A percentile compares a stretch with the other conserved stretches of the same genome.
Conservation (phyloP, 2,797 vertebrate genomes). For the Anabas testudineus region DNA sequence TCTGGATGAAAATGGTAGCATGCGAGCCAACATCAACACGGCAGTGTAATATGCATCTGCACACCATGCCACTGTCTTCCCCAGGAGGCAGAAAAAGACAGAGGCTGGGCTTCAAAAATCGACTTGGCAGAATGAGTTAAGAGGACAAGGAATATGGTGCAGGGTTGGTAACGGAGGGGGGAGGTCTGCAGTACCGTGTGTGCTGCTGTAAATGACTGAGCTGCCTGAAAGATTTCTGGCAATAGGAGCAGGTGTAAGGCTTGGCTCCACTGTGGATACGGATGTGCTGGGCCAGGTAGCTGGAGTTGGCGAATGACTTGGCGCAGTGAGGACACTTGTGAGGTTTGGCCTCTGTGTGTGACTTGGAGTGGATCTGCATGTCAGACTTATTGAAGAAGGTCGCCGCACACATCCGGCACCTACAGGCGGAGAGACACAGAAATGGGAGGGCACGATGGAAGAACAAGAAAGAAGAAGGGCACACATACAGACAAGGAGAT, state of each 20-base stretch:
- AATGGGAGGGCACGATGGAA: slow-evolving; percentile 77
- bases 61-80: slow-evolving; percentile 54
- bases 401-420: slow-evolving; percentile 99
- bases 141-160: slow-evolving; percentile 52
- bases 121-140: slow-evolving; percentile 61
- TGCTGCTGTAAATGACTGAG: slow-evolving; percentile 99
- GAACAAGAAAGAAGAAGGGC: slow-evolving; percentile 58
- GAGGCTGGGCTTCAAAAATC: slow-evolving; percentile 51
- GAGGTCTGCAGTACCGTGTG: slow-evolving; percentile 94
- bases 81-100: slow-evolving; percentile 38
- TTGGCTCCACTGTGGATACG: slow-evolving; percentile 99
- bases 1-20: slow-evolving; percentile 53
- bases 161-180: slow-evolving; percentile 27
- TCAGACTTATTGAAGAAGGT: slow-evolving; percentile 99
- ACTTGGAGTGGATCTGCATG: slow-evolving; percentile 99
- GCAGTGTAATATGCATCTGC: slow-evolving; percentile 54
- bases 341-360: slow-evolving; percentile 99
- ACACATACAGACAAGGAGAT: slow-evolving; percentile 41
- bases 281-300: slow-evolving; percentile 99
- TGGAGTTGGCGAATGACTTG: slow-evolving; percentile 99
- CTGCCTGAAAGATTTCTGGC: slow-evolving; percentile 99
- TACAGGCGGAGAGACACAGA: slow-evolving; percentile 88
- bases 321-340: slow-evolving; percentile 99
- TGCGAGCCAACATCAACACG: slow-evolving; percentile 59
- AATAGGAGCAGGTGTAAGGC: slow-evolving; percentile 99